A percentile compares a stretch with the other conserved stretches of the same genome.
Evolutionary conservation across 2,888 invertebrate species (phyloP).

Genomic region (Aricia artaxerxes): DNA sequence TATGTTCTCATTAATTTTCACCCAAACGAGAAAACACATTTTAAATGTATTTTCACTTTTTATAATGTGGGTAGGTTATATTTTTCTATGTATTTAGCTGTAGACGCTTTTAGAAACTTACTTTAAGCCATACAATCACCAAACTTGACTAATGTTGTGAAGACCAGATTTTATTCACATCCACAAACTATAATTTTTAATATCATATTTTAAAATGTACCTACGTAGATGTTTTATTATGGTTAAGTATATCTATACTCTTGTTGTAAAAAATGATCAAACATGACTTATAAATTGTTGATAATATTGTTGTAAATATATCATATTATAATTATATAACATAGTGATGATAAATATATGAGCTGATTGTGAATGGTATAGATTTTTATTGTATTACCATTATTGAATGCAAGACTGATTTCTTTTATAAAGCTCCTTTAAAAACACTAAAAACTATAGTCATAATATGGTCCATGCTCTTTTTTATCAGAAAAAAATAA

Average conservation of each 20-base stretch:
- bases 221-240: constrained; percentile 25
- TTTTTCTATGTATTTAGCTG: background rate
- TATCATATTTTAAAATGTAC: constrained; percentile 10
- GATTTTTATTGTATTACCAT: constrained; percentile 43
- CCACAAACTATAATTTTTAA: background rate
- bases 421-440: background rate
- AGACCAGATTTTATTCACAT: background rate
- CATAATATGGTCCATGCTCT: background rate
- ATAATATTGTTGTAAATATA: constrained; percentile 73
- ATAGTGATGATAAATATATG: constrained; percentile 53
- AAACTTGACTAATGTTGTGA: background rate
- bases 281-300: constrained; percentile 54
- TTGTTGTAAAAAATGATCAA: constrained; percentile 41
- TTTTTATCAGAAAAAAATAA: background rate
- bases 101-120: background rate
- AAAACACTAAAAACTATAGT: background rate
- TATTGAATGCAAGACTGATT: background rate
- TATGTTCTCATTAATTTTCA: constrained; percentile 8
- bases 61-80: background rate
- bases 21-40: background rate
- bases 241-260: constrained; percentile 39
- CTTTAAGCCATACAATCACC: background rate
- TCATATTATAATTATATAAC: constrained; percentile 38
- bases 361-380: constrained; percentile 43
- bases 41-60: background rate